Evolutionary conservation across 2,888 invertebrate genomes (phyloP), one percentile per base, ranked within the genome.

Genomic region (Priocnemis perturbator): DNA sequence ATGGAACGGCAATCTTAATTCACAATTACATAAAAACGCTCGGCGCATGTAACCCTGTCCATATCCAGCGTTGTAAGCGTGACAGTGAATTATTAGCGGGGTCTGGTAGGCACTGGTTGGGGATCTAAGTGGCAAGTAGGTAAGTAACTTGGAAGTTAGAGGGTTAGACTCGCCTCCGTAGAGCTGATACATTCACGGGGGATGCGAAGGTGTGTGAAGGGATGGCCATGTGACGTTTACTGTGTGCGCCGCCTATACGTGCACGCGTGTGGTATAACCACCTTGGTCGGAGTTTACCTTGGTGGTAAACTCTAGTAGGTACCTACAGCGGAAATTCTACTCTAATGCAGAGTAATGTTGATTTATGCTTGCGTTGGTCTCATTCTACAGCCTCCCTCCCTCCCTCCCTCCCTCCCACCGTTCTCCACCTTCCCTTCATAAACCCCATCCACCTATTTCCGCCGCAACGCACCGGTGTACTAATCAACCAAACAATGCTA

Each of bases 261-360:
- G 74, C 68, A 78, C 69, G 72, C 78, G 76, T 71, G 75, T 67
- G 64, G 71, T 73, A 69, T 79, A 77, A 71, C 80, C 84, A 79
- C 80, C 75, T 78, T 70, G 81, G 76, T 74, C 77, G 74, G 82
- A 86, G 82, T 86, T 83, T 84, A 86, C 86, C 85, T 84, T 81
- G 78, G 78, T 77, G 84, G 85, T 86, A 85, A 86, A 86, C 87
- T 86, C 86, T 79, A 82, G 78, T 80, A 82, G 78, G 75, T 79
- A 80, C 77, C 82, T 76, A 77, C 81, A 73, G 75, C 78, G 80
- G 84, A 81, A 88, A 87, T 85, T 87, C 84, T 81, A 81, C 84
- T 83, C 85, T 88, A 88, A 88, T 88, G 85, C 87, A 86, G 86
- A 86, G 85, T 88, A 88, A 88, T 88, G 88, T 86, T 88, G 88